Evolutionary conservation across 2,113 vertebrate genomes (phyloP).

Genomic region (Rhabdornis inornatus): DNA sequence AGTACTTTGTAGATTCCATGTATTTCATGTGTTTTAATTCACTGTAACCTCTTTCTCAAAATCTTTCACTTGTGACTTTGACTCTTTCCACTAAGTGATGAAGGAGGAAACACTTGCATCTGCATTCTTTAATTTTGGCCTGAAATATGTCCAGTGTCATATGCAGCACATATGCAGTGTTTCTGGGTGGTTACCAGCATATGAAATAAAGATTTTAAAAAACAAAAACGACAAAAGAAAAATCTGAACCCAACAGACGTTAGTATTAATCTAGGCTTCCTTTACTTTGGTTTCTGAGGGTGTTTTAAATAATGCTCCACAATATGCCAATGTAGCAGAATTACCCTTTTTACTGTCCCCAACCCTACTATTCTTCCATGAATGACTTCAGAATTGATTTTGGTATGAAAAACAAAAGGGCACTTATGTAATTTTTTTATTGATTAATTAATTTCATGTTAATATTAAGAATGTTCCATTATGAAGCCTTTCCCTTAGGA

Average conservation of each 20-base stretch:
- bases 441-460: background rate
- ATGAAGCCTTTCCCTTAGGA: background rate
- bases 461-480: background rate
- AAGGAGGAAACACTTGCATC: background rate
- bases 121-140: background rate
- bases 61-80: background rate
- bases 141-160: background rate
- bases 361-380: background rate
- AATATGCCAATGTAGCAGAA: background rate
- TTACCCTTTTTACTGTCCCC: background rate
- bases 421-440: background rate
- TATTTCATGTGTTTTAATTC: background rate
- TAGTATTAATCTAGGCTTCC: background rate
- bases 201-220: background rate
- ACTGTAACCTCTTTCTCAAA: background rate
- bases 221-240: background rate
- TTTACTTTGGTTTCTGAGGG: background rate
- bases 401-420: background rate
- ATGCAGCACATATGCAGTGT: background rate
- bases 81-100: background rate
- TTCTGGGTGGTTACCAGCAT: background rate
- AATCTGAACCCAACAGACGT: accelerated
- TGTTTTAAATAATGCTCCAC: background rate
- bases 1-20: background rate
- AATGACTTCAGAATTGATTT: background rate